Percentiles rank a stretch among this genome's conserved stretches.
These are phyloP conservation scores for Drosophila bipectinata DNA, from an alignment of 1,140 invertebrate genomes.

Conservation along the genomic window DNA sequence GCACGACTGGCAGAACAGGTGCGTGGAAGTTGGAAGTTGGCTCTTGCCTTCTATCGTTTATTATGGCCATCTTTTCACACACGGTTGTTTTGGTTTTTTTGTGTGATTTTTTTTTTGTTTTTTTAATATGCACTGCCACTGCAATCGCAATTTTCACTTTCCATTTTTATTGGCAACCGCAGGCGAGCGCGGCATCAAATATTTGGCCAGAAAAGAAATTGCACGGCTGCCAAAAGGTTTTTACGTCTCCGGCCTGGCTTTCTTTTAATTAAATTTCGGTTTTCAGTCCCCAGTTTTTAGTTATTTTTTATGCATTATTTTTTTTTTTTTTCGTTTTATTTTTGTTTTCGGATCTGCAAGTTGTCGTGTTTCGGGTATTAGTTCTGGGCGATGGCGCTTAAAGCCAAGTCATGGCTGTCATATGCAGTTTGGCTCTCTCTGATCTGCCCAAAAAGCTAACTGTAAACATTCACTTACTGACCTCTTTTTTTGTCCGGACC, in stretches of 20 bases:
- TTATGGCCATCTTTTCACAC: slow-evolving; percentile 59
- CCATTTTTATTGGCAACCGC: slow-evolving; percentile 75
- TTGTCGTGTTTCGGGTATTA: slow-evolving; percentile 59
- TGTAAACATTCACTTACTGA: slow-evolving; percentile 81
- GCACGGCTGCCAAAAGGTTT: slow-evolving; percentile 75
- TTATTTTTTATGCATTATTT: slow-evolving; percentile 8
- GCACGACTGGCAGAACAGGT: slow-evolving; percentile 78
- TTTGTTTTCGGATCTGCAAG: slow-evolving; percentile 19
- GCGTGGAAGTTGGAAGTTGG: slow-evolving; percentile 36
- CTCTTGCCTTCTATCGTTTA: slow-evolving; percentile 70
- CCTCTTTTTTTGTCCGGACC: slow-evolving; percentile 55
- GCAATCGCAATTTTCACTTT: slow-evolving; percentile 80
- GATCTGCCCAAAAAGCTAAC: slow-evolving; percentile 76
- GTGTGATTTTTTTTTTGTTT: slow-evolving; percentile 18
- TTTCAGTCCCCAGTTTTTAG: slow-evolving; percentile 13
- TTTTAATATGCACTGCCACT: slow-evolving; percentile 74
- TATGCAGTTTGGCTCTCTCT: slow-evolving; percentile 69
- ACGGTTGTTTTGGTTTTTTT: slow-evolving; percentile 40
- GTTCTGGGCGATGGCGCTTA: slow-evolving; percentile 63
- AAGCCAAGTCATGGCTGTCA: slow-evolving; percentile 74
- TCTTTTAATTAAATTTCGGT: slow-evolving; percentile 77
- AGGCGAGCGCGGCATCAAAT: slow-evolving; percentile 60
- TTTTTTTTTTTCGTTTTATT: slow-evolving; percentile 6
- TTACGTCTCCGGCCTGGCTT: slow-evolving; percentile 61
- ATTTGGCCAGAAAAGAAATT: slow-evolving; percentile 81